Base-by-base conservation (phyloP, 2,797 vertebrate species). In the Hippocampus kuda region DNA sequence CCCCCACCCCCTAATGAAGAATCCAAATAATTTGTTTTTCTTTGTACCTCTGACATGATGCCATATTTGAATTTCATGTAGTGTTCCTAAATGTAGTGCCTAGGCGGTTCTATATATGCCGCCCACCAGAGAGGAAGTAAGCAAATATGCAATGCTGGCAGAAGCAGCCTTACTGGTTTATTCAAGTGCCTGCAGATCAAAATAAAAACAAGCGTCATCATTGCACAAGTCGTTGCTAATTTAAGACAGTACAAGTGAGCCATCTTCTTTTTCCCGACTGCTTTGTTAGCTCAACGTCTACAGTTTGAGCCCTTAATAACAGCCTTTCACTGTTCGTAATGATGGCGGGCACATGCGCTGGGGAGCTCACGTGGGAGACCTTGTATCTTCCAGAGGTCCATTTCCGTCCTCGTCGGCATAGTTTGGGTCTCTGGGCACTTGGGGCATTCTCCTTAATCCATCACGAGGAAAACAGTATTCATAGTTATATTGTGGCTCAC, bases 231-330 rank as follows among this genome's bases (percentile, higher is more conserved):
- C 8, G 15, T 13, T 26, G 24, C 56, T 30, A 24, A 56, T 24
- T 56, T 56, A 56, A 56, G 53, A 24, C 72, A 68, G 68, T 72
- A 72, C 72, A 75, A 82, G 69, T 75, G 73, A 83, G 75, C 66
- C 22, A 60, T 71, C 62, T 80, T 72, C 18, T 72, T 69, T 72
- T 69, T 59, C 67, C 27, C 0, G 59, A 70, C 65, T 71, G 72
- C 75, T 85, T 80, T 82, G 77, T 81, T 82, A 73, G 76, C 78
- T 81, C 67, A 64, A 44, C 72, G 73, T 80, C 78, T 75, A 71
- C 77, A 77, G 82, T 82, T 86, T 73, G 78, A 80, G 85, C 67
- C 75, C 69, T 67, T 88, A 88, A 89, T 88, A 73, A 87, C 81
- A 88, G 83, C 85, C 78, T 83, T 80, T 75, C 75, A 68, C 74